Conservation (phyloP, 2,888 invertebrate genomes). For the Monopis laevigella region DNA sequence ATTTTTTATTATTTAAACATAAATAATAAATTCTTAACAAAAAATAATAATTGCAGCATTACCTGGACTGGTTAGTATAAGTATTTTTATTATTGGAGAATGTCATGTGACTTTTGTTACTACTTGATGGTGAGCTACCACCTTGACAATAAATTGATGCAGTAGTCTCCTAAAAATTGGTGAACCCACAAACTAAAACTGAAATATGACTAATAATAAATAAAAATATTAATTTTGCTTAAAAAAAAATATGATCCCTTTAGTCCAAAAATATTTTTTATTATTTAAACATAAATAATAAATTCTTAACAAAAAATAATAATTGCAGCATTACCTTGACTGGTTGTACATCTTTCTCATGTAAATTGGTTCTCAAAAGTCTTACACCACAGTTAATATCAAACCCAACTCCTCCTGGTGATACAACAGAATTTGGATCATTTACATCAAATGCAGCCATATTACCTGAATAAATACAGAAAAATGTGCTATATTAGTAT, state of each 20-base stretch:
- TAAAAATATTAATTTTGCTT: no score
- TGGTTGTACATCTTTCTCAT: constrained; percentile 91
- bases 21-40: neutral
- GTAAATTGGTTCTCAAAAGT: constrained; percentile 92
- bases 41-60: no score
- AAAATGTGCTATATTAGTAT: no score
- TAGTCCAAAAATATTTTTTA: no score
- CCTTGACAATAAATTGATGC: no score
- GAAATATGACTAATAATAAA: no score
- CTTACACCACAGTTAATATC: constrained; percentile 99
- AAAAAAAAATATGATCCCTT: no score
- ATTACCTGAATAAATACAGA: no score
- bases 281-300: neutral
- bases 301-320: neutral
- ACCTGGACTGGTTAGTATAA: constrained; percentile 78
- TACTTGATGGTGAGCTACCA: no score
- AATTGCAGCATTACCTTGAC: constrained; percentile 86
- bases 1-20: neutral
- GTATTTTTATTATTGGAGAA: neutral
- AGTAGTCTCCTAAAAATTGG: neutral
- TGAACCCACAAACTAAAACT: neutral
- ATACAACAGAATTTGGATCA: constrained; percentile 92
- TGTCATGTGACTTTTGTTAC: neutral
- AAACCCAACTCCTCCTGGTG: constrained; percentile 98
- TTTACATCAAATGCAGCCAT: constrained; percentile 99